A percentile compares a stretch with the other conserved stretches of the same genome.
These are phyloP conservation scores for Gymnoscopelus microlampas DNA, from an alignment of 2,797 vertebrate genomes.

Conservation along the genomic window DNA sequence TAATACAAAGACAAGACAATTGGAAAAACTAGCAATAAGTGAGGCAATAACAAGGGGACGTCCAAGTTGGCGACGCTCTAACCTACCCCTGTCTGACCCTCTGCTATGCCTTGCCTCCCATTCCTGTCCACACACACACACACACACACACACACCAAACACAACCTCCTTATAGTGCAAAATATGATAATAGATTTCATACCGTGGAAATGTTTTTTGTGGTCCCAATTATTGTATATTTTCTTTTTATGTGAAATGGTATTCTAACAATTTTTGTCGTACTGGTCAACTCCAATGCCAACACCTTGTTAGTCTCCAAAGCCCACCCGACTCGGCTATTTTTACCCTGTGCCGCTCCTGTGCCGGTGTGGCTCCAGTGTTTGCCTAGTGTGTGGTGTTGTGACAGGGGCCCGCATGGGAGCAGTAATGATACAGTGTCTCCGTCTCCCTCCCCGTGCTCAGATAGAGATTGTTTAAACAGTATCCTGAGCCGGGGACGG, in stretches of 20 bases:
- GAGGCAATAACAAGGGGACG: neutral
- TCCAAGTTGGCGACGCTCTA: neutral
- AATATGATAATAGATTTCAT: too few relatives aligned
- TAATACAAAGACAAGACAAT: too few relatives aligned
- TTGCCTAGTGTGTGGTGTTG: slow-evolving; percentile 73
- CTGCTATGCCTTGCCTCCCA: slow-evolving; percentile 8
- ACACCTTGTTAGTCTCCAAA: slow-evolving; percentile 40
- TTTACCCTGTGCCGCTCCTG: slow-evolving; percentile 62
- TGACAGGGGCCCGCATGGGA: slow-evolving; percentile 79
- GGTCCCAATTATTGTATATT: too few relatives aligned
- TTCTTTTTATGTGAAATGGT: too few relatives aligned
- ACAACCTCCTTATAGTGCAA: too few relatives aligned
- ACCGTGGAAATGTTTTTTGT: too few relatives aligned
- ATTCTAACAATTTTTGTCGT: too few relatives aligned
- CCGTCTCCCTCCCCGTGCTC: slow-evolving; percentile 69
- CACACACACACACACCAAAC: too few relatives aligned
- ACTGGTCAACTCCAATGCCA: slow-evolving; percentile 37
- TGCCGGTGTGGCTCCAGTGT: slow-evolving; percentile 60
- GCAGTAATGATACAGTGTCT: slow-evolving; percentile 79
- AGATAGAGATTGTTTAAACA: slow-evolving; percentile 85
- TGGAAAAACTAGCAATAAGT: neutral
- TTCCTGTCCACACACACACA: neutral
- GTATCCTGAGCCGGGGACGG: slow-evolving; percentile 79
- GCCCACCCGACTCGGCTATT: slow-evolving; percentile 57
- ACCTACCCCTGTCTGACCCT: neutral